Percentiles rank a stretch among this genome's conserved stretches.
Conservation (phyloP, 2,797 vertebrate genomes). For the Scarus forsteni region DNA sequence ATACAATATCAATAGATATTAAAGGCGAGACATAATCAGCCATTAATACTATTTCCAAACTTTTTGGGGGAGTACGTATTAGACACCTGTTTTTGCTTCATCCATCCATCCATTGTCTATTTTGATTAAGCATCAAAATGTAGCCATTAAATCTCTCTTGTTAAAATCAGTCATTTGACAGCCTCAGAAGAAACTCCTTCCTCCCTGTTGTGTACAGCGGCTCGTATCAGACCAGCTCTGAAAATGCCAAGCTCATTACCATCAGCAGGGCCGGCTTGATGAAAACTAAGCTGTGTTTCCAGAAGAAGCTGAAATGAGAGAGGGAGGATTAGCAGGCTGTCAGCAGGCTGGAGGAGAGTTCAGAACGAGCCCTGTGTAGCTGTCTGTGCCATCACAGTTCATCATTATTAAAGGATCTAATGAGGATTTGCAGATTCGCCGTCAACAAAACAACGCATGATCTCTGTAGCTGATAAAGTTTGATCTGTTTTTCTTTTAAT, state of each 20-base stretch:
- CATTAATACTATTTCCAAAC: too few relatives aligned
- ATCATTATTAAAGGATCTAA: conserved; percentile 69
- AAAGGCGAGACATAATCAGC: too few relatives aligned
- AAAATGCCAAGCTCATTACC: conserved; percentile 77
- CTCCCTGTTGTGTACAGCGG: conserved; percentile 25
- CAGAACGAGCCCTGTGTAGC: conserved; percentile 34
- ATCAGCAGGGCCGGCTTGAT: conserved; percentile 61
- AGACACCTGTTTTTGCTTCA: too few relatives aligned
- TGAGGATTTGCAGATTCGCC: conserved; percentile 61
- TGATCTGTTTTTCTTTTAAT: conserved; percentile 3
- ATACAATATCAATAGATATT: too few relatives aligned
- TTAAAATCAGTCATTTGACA: too few relatives aligned
- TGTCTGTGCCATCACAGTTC: conserved; percentile 69
- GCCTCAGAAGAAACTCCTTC: conserved; percentile 1
- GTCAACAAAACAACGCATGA: conserved; percentile 56
- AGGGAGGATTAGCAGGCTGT: conserved; percentile 66
- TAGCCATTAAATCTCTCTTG: too few relatives aligned
- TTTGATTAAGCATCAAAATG: too few relatives aligned
- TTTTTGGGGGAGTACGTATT: too few relatives aligned
- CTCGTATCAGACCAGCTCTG: conserved; percentile 33
- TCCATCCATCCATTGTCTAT: too few relatives aligned
- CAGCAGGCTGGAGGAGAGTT: conserved; percentile 53
- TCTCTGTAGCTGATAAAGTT: conserved; percentile 44
- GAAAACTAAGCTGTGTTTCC: conserved; percentile 73
- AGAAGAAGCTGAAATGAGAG: conserved; percentile 64